Evolutionary conservation across 2,888 invertebrate genomes (phyloP).

Genomic region (Aphrophora alni): DNA sequence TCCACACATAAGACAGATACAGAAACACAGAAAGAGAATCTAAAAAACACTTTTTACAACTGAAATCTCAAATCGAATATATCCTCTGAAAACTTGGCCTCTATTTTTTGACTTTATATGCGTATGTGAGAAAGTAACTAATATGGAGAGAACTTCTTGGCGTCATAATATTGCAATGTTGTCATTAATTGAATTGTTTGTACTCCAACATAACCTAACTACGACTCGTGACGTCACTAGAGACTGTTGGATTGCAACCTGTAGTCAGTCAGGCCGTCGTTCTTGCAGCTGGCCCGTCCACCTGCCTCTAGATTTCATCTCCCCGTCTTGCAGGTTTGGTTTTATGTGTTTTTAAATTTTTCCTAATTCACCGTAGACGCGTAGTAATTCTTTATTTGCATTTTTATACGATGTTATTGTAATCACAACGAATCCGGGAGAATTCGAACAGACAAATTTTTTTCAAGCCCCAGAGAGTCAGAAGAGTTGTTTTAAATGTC

Average conservation of each 20-base stretch:
- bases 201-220: background rate
- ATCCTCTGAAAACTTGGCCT: too few relatives aligned
- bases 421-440: background rate
- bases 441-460: background rate
- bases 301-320: background rate
- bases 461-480: background rate
- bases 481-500: background rate
- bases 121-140: too few relatives aligned
- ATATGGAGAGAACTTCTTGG: too few relatives aligned
- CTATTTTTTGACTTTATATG: too few relatives aligned
- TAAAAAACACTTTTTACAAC: too few relatives aligned
- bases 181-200: too few relatives aligned
- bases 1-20: too few relatives aligned
- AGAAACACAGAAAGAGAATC: too few relatives aligned
- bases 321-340: background rate
- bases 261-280: background rate
- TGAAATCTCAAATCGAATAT: too few relatives aligned
- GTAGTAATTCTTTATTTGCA: background rate
- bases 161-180: too few relatives aligned
- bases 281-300: background rate
- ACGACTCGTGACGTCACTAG: background rate
- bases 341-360: conserved; percentile 9
- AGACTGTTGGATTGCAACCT: background rate
- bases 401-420: background rate
- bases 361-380: background rate